These are phyloP conservation scores for Acinonyx jubatus DNA, from an alignment of 2,113 vertebrate genomes.

Conservation along the genomic window DNA sequence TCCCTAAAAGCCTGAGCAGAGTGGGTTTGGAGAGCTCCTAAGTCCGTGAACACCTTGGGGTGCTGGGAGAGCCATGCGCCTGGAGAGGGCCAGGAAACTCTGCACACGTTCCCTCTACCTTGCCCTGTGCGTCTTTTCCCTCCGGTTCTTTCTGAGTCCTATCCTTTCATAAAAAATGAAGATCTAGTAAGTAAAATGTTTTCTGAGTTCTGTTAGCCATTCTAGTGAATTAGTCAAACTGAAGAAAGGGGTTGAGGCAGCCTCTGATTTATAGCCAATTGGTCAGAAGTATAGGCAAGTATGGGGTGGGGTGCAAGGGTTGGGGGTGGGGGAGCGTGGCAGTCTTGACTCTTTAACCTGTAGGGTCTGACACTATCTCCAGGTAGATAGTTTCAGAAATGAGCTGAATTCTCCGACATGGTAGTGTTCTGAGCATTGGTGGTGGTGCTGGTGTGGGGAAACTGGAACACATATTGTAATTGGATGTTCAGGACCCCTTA, in stretches of 20 bases:
- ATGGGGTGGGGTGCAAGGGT: fast-evolving
- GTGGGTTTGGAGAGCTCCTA: neutral
- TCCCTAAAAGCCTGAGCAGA: neutral
- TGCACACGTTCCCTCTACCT: neutral
- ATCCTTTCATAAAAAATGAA: neutral
- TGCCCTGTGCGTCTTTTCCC: neutral
- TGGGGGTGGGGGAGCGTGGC: too few species aligned
- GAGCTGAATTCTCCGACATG: neutral
- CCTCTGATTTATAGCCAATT: neutral
- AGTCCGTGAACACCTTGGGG: neutral
- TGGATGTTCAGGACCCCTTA: neutral
- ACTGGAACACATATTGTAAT: neutral
- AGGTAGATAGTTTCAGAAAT: neutral
- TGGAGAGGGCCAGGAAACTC: too few species aligned
- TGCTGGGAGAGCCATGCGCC: neutral
- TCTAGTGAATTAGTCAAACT: neutral
- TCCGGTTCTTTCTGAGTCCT: neutral
- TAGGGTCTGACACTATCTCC: neutral
- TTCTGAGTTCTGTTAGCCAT: neutral
- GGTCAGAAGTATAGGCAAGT: neutral
- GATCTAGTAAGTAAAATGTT: neutral
- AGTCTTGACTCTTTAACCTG: neutral
- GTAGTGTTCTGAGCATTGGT: neutral
- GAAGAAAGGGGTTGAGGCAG: neutral
- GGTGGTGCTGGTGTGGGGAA: too few species aligned